A percentile compares a stretch with the other conserved stretches of the same genome.
Evolutionary conservation across 2,888 invertebrate species (phyloP).

Genomic region (Corbicula japonica): DNA sequence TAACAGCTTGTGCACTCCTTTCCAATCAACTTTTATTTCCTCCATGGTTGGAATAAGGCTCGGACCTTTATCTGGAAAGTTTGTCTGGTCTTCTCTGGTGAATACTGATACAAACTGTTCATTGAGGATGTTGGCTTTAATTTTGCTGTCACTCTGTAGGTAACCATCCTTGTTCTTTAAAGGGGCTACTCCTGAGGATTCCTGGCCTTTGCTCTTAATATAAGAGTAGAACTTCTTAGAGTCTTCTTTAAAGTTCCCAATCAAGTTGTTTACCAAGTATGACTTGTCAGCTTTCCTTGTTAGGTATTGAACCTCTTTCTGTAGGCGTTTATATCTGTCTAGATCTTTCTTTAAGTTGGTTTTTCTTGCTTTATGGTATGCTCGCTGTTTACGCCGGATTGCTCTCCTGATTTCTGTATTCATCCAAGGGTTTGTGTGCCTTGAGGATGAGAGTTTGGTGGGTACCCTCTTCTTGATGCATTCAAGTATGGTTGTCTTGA

Average conservation of each 20-base stretch:
- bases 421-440: conserved; percentile 21
- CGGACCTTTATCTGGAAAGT: conserved; percentile 47
- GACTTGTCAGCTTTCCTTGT: too few relatives aligned
- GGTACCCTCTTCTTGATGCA: conserved; percentile 5
- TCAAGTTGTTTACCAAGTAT: conserved; percentile 7
- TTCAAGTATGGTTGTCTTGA: too few relatives aligned
- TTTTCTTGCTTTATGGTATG: conserved; percentile 6
- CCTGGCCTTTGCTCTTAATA: too few relatives aligned
- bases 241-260: too few relatives aligned
- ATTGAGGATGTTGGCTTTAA: conserved; percentile 58
- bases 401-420: conserved; percentile 22
- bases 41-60: conserved; percentile 37
- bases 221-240: too few relatives aligned
- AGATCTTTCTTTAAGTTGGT: conserved; percentile 5
- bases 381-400: conserved; percentile 3
- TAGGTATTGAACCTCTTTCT: too few relatives aligned
- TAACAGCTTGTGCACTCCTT: too few relatives aligned
- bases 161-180: conserved; percentile 55
- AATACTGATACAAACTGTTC: too few relatives aligned
- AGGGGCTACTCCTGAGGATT: conserved; percentile 50
- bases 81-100: conserved; percentile 34
- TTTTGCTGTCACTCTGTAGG: conserved; percentile 45
- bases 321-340: too few relatives aligned
- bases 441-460: conserved; percentile 12
- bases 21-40: conserved; percentile 33